Conservation (phyloP, 2,113 vertebrate genomes). For the Pao palembangensis region DNA sequence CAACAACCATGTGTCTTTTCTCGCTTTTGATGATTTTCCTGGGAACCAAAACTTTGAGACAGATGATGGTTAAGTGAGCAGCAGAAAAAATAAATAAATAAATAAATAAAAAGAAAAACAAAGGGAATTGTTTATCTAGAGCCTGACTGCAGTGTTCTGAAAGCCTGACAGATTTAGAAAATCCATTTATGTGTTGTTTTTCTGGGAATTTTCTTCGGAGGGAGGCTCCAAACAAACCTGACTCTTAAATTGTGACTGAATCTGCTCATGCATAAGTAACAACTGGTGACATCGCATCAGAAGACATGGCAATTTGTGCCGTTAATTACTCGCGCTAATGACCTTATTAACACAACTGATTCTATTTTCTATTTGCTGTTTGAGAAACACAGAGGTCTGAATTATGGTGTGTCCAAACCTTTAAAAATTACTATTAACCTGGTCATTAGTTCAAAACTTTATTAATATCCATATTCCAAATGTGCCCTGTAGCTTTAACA, state of each 20-base stretch:
- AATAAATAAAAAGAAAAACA: background rate
- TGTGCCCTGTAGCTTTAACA: no score
- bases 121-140: conserved; percentile 1
- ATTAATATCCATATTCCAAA: no score
- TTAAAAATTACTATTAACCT: no score
- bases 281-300: background rate
- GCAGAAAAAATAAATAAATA: background rate
- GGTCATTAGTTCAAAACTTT: no score
- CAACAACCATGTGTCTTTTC: background rate
- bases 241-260: conserved; percentile 2
- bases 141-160: conserved; percentile 10
- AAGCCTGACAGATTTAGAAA: conserved; percentile 4
- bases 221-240: background rate
- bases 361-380: background rate
- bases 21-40: background rate
- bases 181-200: background rate
- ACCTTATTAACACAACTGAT: conserved; percentile 25
- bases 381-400: no score
- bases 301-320: conserved; percentile 10
- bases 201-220: background rate
- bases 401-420: no score
- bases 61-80: conserved; percentile 14
- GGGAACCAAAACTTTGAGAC: conserved; percentile 4
- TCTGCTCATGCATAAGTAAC: background rate
- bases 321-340: conserved; percentile 26